Evolutionary conservation across 2,113 vertebrate genomes (phyloP), one percentile per base, ranked within the genome.

Genomic region (Ia io): DNA sequence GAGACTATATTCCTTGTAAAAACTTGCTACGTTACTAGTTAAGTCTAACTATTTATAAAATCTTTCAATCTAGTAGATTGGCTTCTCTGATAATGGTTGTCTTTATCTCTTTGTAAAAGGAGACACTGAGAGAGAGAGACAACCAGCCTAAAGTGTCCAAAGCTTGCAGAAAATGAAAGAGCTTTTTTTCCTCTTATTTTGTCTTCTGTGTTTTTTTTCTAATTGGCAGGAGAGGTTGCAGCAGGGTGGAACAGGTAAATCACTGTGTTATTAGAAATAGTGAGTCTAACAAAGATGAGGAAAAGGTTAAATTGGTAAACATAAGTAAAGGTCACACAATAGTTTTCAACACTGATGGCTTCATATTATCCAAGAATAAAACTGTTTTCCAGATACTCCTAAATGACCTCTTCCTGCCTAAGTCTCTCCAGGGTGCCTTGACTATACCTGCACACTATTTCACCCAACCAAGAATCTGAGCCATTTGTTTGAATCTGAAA

Each of bases 401-500:
- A 67, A 84, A 80, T 78, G 32, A 80, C 9, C 78, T 82, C 6
- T 71, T 47, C 49, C n/a, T 61, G 30, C 35, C 74, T 44, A 30
- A 9, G 51, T 67, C 47, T 76, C 78, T 67, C 63, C 70, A 95
- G 28, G 14, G 18, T 51, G 11, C 25, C 53, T 94, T 78, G 51
- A 22, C 32, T 91, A 1, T 87, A 71, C 3, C 30, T 73, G 53
- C 30, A 77, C 28, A 93, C 40, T 73, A 37, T 9, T 40, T 11
- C 25, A 30, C 42, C 86, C 49, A 63, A 44, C 42, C 32, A 85
- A 92, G 59, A 93, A 74, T 67, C 25, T 28, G 49, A 76, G 77
- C 42, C 90, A 71, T 95, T 94, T 78, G 17, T 95, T 93, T 90
- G 76, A 76, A 82, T 82, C 63, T 93, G 59, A 96, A 96, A 94